Evolutionary conservation across 2,113 vertebrate genomes (phyloP), one percentile per base, ranked within the genome.

Genomic region (Pituophis catenifer): DNA sequence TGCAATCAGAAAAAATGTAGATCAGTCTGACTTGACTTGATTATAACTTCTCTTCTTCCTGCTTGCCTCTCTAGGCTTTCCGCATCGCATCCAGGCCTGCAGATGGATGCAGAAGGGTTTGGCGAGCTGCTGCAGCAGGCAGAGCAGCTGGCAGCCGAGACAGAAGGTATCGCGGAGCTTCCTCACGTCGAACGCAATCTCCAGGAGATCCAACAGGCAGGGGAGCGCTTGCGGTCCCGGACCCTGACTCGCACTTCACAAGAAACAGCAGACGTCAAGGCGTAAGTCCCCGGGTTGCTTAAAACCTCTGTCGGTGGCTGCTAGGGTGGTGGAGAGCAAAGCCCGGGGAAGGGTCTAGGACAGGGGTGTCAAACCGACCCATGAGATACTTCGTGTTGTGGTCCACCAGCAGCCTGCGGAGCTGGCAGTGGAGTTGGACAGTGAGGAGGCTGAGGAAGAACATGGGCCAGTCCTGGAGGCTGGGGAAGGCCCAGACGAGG

Each of bases 101-200:
- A 81, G 70, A 99, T 99, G 99, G 99, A 99, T 91, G 97, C 98
- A 0, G 99, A 99, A 93, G 99, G 99, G 1, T 99, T 99, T 90
- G 99, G 98, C 26, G 99, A 99, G 95, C 98, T 99, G 48, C 98
- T 99, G 94, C 99, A 99, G 98, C 99, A 99, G 95, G 99, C 99
- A 5, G 99, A 99, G 90, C 99, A 99, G 97, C 98, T 99, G 23
- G 99, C 99, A 23, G 99, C 99, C 0, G 99, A 99, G 97, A 99
- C 99, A 0, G 99, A 99, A 93, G 99, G 99, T 0, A 98, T 99
- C 90, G 99, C 99, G 0, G 99, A 99, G 97, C 97, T 99, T 75
- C 99, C 99, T 0, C 99, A 99, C 0, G 98, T 99, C 0, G 99
- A 99, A 70, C 98, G 99, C 87, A 99, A 98, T 97, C 98, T 99